Conservation (phyloP, 2,888 invertebrate genomes). For the Tipula confusa region DNA sequence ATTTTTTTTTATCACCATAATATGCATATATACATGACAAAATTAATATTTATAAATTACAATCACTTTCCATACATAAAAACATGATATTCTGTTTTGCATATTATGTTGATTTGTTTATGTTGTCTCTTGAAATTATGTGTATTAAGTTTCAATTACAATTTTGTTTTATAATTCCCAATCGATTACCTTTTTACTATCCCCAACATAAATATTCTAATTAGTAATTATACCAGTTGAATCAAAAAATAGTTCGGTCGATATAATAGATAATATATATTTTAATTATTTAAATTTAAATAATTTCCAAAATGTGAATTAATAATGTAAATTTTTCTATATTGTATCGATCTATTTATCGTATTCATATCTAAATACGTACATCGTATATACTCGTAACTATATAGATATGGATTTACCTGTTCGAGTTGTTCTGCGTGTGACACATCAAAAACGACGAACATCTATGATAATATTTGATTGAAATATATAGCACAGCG, state of each 20-base stretch:
- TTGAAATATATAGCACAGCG: neutral
- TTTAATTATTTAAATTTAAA: neutral
- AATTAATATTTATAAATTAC: slow-evolving; percentile 3
- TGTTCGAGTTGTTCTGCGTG: neutral
- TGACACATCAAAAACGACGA: neutral
- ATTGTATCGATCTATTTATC: neutral
- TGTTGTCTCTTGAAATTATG: neutral
- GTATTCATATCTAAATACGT: neutral
- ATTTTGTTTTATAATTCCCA: neutral
- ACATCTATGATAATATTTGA: neutral
- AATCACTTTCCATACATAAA: neutral
- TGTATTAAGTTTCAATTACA: neutral
- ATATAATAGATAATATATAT: too few relatives aligned
- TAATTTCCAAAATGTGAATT: neutral
- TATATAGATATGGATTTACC: neutral
- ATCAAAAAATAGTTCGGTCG: neutral
- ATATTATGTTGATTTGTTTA: too few relatives aligned
- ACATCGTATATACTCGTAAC: neutral
- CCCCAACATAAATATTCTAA: neutral
- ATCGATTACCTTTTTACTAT: neutral
- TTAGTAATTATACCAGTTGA: slow-evolving; percentile 12
- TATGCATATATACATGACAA: neutral
- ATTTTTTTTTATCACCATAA: neutral
- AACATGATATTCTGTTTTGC: neutral
- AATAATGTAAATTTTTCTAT: neutral